Percentiles rank a stretch among this genome's conserved stretches.
phyloP scores from a whole-genome alignment of 2,113 vertebrate genomes.

The Corythoichthys haematopterus region DNA sequence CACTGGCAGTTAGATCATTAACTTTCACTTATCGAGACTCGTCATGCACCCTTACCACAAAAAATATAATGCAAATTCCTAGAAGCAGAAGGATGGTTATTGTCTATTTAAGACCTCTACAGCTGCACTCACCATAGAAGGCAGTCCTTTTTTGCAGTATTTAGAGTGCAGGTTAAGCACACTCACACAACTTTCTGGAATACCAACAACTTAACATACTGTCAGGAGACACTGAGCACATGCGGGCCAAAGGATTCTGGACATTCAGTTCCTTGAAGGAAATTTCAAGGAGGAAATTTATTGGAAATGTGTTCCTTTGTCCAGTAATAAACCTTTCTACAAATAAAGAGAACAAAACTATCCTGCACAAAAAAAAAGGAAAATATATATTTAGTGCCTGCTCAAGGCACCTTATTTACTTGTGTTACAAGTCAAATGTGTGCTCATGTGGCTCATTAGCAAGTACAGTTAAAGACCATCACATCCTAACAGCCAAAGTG shows the following conservation, averaged over 20 bases:
- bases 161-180: conserved; percentile 16
- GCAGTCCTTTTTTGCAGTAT: conserved; percentile 26
- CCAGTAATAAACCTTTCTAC: neutral
- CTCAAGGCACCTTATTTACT: neutral
- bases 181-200: neutral
- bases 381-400: neutral
- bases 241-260: conserved; percentile 5
- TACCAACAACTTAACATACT: conserved; percentile 5
- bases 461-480: neutral
- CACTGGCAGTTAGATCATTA: conserved; percentile 15
- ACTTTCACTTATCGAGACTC: conserved; percentile 1
- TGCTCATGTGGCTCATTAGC: neutral
- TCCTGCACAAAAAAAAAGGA: too few species aligned
- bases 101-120: conserved; percentile 7
- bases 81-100: neutral
- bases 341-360: neutral
- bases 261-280: neutral
- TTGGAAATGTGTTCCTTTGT: neutral
- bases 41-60: conserved; percentile 1
- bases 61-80: neutral
- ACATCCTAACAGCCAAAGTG: neutral
- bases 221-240: conserved; percentile 12
- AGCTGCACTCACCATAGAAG: conserved; percentile 49
- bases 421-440: neutral
- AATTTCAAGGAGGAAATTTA: neutral